A percentile compares a stretch with the other conserved stretches of the same genome.
These are phyloP conservation scores for Druceiella hillmani DNA, from an alignment of 2,888 invertebrate genomes.

Conservation along the genomic window DNA sequence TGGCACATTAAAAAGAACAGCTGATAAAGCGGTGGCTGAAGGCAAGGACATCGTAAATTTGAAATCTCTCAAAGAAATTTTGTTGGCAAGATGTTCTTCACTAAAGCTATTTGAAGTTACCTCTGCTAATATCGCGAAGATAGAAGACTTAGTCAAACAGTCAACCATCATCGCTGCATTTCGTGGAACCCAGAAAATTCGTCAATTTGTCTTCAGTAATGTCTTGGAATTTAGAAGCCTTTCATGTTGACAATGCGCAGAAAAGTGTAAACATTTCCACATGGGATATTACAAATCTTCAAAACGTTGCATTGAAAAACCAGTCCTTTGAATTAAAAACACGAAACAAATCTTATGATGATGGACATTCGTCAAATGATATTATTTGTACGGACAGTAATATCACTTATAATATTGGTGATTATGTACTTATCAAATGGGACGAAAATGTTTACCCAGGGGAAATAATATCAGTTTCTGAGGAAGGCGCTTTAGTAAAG, in stretches of 20 bases:
- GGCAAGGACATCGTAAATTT: constrained; percentile 23
- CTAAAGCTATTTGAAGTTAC: background rate
- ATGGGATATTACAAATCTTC: constrained; percentile 6
- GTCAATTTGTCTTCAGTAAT: constrained; percentile 1
- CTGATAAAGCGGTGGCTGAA: constrained; percentile 24
- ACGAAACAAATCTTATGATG: background rate
- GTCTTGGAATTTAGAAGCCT: constrained; percentile 1
- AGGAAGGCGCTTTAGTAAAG: constrained; percentile 19
- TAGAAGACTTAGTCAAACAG: constrained; percentile 2
- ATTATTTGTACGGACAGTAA: constrained; percentile 10
- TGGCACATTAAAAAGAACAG: constrained; percentile 29
- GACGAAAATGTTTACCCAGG: constrained; percentile 19
- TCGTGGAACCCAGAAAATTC: constrained; percentile 3
- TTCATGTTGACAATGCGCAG: background rate
- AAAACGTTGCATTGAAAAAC: constrained; percentile 2
- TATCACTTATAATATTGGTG: constrained; percentile 15
- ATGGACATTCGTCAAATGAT: constrained; percentile 7
- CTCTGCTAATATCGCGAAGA: background rate
- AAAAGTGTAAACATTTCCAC: constrained; percentile 1
- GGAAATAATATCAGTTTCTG: constrained; percentile 18
- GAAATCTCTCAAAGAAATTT: constrained; percentile 16
- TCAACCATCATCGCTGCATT: constrained; percentile 1
- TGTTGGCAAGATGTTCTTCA: constrained; percentile 3
- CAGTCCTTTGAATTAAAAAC: constrained; percentile 7
- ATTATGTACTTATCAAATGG: constrained; percentile 19